Evolutionary conservation across 2,797 vertebrate species (phyloP).

Genomic region (Tokudaia tokunoshimensis): DNA sequence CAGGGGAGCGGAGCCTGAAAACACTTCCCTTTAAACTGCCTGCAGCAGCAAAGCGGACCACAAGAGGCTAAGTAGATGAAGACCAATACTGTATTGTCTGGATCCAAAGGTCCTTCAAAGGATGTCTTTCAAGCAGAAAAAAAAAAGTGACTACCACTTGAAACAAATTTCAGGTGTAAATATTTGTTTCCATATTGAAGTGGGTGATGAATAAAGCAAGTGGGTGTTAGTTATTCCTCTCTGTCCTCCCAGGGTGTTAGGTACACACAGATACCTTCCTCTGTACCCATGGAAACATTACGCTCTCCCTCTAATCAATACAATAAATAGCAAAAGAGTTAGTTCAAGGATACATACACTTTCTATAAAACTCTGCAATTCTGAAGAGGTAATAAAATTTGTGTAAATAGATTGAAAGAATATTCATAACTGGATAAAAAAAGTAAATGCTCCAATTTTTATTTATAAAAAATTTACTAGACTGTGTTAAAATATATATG

Average conservation of each 20-base stretch:
- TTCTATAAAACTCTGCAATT: constrained; percentile 59
- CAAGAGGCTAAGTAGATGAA: neutral
- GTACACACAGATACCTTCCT: too few species aligned
- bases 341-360: constrained; percentile 49
- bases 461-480: neutral
- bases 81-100: neutral
- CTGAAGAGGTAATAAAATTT: neutral
- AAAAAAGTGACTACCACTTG: neutral
- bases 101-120: constrained; percentile 18
- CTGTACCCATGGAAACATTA: neutral
- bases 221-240: neutral
- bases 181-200: neutral
- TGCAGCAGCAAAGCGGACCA: neutral
- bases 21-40: neutral
- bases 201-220: neutral
- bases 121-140: neutral
- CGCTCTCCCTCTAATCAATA: constrained; percentile 9
- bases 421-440: constrained; percentile 2
- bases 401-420: neutral
- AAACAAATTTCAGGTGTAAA: neutral
- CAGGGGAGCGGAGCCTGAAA: neutral
- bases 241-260: neutral
- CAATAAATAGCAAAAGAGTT: neutral
- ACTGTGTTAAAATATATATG: neutral
- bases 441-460: constrained; percentile 28